Base-by-base conservation (phyloP, 37 sponge, comb jelly and placozoan genomes). In the Lycopodina hypogea region DNA sequence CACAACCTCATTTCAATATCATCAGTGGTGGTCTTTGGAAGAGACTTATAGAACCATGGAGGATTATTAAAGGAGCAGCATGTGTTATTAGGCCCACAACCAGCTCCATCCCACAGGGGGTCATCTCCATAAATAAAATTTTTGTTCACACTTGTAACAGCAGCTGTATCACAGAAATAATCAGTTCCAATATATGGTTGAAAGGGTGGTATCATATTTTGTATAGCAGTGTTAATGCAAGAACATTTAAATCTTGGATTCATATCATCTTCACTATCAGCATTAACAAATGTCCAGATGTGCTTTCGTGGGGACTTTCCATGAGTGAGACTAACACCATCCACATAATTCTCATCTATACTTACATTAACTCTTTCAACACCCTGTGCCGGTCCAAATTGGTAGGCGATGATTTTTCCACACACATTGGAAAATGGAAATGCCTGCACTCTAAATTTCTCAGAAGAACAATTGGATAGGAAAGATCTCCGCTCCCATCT, bases 31-130 rank as follows among this genome's bases (percentile, higher is more conserved):
- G 35, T 2, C 34, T 12, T 8, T 28, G 66, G 66, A 19, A 65
- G 34, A 11, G 18, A 12, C 66, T 65, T 65, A 12, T 15, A 17
- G 30, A 65, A 65, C 66, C 66, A 65, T 32, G 66, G 66, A 3
- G 72, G 72, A n/a, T 28, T 18, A 30, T 52, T 51, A 15, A 72
- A 72, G 51, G 52, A 52, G 53, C 83, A 82, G 38, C 56, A 55
- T 15, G 74, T 65, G 24, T 48, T 66, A 30, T 2, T 42, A 17
- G 42, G 3, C 6, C 68, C 75, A 82, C 83, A 82, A 0, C 68
- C 75, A 29, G 60, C 35, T 33, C 83, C 83, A 75, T 82, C 83
- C 83, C 83, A 82, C 17, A 82, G 53, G 15, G 75, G 75, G 32
- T 82, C 83, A 59, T 23, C 32, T n/a, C 65, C 3, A 29, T 79